These are phyloP conservation scores for Baronia brevicornis DNA, from an alignment of 2,888 invertebrate species.

Conservation along the genomic window DNA sequence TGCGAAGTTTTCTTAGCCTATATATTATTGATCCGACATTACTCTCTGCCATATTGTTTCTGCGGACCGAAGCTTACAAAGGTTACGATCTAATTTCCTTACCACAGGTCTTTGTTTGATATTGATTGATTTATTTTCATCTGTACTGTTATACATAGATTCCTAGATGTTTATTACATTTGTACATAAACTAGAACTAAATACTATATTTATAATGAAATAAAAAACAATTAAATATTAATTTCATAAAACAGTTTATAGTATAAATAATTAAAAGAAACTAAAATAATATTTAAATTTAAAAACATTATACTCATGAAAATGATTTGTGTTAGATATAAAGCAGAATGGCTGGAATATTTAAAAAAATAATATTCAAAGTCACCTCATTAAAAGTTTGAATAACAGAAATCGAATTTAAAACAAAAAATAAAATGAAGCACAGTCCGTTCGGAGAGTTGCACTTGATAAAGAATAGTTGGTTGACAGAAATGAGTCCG, in stretches of 20 bases:
- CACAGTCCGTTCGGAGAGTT: slow-evolving; percentile 13
- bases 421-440: slow-evolving; percentile 11
- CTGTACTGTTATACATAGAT: too few species aligned
- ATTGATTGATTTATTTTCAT: too few species aligned
- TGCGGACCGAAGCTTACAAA: slow-evolving; percentile 11
- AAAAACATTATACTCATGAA: too few species aligned
- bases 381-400: slow-evolving; percentile 10
- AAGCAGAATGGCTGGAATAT: too few species aligned
- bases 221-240: too few species aligned
- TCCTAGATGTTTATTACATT: too few species aligned
- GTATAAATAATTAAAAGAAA: too few species aligned
- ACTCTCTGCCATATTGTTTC: slow-evolving; percentile 55
- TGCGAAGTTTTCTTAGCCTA: slow-evolving; percentile 59
- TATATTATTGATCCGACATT: slow-evolving; percentile 67
- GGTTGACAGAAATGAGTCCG: slow-evolving; percentile 55
- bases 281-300: too few species aligned
- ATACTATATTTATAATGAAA: too few species aligned
- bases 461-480: slow-evolving; percentile 31
- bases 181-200: too few species aligned
- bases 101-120: slow-evolving; percentile 9
- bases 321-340: too few species aligned
- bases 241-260: too few species aligned
- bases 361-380: slow-evolving; percentile 9
- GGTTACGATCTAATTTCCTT: slow-evolving; percentile 14
- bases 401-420: slow-evolving; percentile 6